Evolutionary conservation across 2,797 vertebrate genomes (phyloP), one percentile per base, ranked within the genome.

Genomic region (Ceryle rudis): DNA sequence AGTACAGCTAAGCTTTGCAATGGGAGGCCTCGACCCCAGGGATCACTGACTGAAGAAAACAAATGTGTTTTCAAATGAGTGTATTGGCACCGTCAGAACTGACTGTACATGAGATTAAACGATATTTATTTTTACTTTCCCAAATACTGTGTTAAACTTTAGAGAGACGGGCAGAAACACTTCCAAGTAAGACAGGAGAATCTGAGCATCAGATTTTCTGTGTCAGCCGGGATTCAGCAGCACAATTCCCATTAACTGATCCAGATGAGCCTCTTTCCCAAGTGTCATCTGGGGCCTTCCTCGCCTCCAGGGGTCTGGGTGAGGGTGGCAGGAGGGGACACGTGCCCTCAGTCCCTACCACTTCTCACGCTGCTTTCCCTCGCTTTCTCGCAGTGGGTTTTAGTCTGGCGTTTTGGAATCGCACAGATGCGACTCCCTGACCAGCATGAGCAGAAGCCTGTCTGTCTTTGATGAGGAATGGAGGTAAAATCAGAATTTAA

Each of bases 1-100:
- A 94, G 96, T 92, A 95, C 96, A 95, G 94, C 94, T 96, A 96
- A 97, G 95, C 93, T 96, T 90, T 97, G 94, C 96, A 96, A 94
- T 86, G 77, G 91, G 83, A 95, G 91, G 95, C 96, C 96, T 96
- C 95, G 95, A 96, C 94, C 95, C 88, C 74, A 80, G 71, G 78
- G 94, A 96, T 90, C 91, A 84, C 91, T 89, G 73, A 91, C 95
- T 97, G 96, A 92, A 73, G 78, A 91, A 96, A 97, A 97, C 93
- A 97, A 94, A 93, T 77, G 81, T 92, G 94, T 97, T 95, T 95
- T 95, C 93, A 96, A 93, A 95, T 80, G n/a, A 95, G 88, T 90
- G 60, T 57, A 94, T 85, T 96, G 94, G 95, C 94, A 94, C 91
- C 92, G 94, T 86, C 96, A 96, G 91, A 86, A 80, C 83, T 82